These are phyloP conservation scores for Poeciliopsis infans DNA, from an alignment of 2,797 vertebrate species.

Conservation along the genomic window DNA sequence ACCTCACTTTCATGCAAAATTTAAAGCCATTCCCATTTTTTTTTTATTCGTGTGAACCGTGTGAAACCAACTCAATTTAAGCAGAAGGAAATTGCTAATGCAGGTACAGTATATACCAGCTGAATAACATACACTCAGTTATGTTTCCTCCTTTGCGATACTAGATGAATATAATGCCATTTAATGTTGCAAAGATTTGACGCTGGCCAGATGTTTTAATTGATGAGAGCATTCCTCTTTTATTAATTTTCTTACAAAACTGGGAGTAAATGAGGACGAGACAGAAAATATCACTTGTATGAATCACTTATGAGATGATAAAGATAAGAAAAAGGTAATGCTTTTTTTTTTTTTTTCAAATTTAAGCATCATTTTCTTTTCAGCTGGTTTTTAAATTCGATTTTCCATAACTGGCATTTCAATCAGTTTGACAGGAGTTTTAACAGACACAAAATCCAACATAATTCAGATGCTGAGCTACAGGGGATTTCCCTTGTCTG, in stretches of 20 bases:
- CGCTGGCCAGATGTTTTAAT: background rate
- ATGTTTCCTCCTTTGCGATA: too few species aligned
- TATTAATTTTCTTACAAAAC: background rate
- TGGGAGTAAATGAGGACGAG: background rate
- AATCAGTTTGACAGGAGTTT: background rate
- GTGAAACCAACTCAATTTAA: background rate
- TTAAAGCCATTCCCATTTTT: constrained; percentile 11
- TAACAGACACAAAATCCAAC: background rate
- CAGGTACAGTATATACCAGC: too few species aligned
- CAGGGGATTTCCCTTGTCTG: constrained; percentile 1
- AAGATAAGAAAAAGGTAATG: background rate
- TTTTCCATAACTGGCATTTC: background rate
- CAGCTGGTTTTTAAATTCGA: background rate
- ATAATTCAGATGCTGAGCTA: background rate
- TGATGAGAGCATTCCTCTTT: background rate
- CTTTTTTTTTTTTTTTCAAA: background rate
- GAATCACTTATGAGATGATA: background rate
- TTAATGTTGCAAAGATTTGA: background rate
- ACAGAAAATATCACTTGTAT: background rate
- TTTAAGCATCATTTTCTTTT: background rate
- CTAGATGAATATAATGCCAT: background rate
- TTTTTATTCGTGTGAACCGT: constrained; percentile 10
- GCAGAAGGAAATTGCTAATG: background rate
- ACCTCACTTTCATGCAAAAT: constrained; percentile 28
- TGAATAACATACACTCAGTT: background rate